Conservation (phyloP, 2,888 invertebrate species). For the Cheiracanthium punctorium region DNA sequence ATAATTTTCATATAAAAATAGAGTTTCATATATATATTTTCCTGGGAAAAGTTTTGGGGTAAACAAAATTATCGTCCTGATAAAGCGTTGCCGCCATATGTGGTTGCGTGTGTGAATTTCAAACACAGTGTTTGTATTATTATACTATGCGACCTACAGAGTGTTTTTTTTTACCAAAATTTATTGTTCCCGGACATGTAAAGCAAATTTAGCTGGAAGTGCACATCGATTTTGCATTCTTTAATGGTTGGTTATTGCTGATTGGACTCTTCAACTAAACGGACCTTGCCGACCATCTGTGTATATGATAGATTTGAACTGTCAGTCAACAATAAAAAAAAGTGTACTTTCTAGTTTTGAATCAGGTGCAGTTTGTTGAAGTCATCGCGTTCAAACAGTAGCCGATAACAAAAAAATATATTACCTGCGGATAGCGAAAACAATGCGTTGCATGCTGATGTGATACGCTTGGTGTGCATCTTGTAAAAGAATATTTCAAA, state of each 20-base stretch:
- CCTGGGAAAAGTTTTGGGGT: too few relatives aligned
- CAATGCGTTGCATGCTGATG: not conserved
- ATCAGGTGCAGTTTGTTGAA: not conserved
- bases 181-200: not conserved
- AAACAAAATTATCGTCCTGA: too few relatives aligned
- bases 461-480: not conserved
- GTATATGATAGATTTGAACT: constrained; percentile 25
- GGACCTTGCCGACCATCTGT: not conserved
- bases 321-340: constrained; percentile 1
- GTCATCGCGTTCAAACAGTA: not conserved
- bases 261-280: constrained; percentile 26
- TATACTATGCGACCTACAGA: constrained; percentile 39
- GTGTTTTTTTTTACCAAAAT: not conserved
- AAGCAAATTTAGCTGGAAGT: not conserved
- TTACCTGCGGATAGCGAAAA: not conserved
- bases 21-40: too few relatives aligned
- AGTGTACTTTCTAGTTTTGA: not conserved
- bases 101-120: not conserved
- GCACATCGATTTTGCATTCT: not conserved
- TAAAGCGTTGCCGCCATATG: not conserved
- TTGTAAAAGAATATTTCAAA: too few relatives aligned
- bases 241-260: constrained; percentile 40
- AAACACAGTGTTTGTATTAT: too few relatives aligned
- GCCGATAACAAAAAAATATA: not conserved
- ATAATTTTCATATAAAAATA: too few relatives aligned